Conservation (phyloP, 2,888 invertebrate species). For the Drosophila nr. medialis region DNA sequence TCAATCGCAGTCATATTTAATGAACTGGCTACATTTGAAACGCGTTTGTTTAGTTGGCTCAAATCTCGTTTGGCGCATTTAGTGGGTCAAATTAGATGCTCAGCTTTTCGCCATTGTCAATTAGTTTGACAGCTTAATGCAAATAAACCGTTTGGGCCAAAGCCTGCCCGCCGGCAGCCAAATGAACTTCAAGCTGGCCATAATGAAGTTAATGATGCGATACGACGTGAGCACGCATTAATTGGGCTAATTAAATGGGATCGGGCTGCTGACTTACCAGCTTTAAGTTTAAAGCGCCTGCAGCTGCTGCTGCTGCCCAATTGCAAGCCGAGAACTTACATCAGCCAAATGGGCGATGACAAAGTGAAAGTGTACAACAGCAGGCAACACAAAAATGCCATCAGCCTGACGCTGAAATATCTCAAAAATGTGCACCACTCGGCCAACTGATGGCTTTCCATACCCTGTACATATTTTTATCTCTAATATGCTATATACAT, state of each 20-base stretch:
- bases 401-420: slow-evolving; percentile 62
- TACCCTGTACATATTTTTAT: slow-evolving; percentile 19
- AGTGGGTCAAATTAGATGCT: slow-evolving; percentile 23
- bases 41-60: slow-evolving; percentile 2
- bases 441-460: slow-evolving; percentile 25
- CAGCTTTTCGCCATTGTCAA: slow-evolving; percentile 52
- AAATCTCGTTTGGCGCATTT: slow-evolving; percentile 16
- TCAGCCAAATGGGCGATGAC: slow-evolving; percentile 59
- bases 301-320: slow-evolving; percentile 46
- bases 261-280: slow-evolving; percentile 41
- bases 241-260: slow-evolving; percentile 66
- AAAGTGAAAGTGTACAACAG: slow-evolving; percentile 61
- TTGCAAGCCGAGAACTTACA: slow-evolving; percentile 39
- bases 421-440: slow-evolving; percentile 45
- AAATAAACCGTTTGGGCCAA: slow-evolving; percentile 54
- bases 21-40: slow-evolving; percentile 38
- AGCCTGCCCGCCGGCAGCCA: slow-evolving; percentile 10
- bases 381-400: slow-evolving; percentile 61
- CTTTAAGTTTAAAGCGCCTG: slow-evolving; percentile 51
- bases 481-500: neutral
- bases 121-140: slow-evolving; percentile 70
- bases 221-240: slow-evolving; percentile 63
- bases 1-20: slow-evolving; percentile 28
- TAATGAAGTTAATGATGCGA: slow-evolving; percentile 30
- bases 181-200: slow-evolving; percentile 29